phyloP scores from a whole-genome alignment of 2,113 vertebrate genomes.

The Leuciscus idus region DNA sequence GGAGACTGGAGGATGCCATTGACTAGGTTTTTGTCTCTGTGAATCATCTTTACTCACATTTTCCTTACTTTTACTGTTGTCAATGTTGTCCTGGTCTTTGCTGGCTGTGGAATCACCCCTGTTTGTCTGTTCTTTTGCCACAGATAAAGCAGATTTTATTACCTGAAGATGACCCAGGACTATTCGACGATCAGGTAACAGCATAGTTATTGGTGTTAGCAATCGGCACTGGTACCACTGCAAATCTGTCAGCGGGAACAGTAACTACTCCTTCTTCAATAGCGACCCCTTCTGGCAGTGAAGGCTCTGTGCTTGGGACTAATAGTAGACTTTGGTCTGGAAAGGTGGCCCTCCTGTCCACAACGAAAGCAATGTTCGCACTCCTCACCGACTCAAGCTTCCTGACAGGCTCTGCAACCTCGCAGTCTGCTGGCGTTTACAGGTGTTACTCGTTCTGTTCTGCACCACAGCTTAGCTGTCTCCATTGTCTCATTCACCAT shows the following conservation, averaged over 20 bases:
- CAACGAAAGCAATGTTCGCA: constrained; percentile 34
- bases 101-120: background rate
- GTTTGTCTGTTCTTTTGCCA: background rate
- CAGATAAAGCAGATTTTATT: too few species aligned
- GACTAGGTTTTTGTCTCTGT: background rate
- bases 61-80: background rate
- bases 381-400: background rate
- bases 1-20: background rate
- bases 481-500: constrained; percentile 30
- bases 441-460: background rate
- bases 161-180: too few species aligned
- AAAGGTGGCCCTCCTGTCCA: constrained; percentile 26
- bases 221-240: too few species aligned
- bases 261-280: too few species aligned
- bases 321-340: background rate
- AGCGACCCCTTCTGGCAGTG: too few species aligned
- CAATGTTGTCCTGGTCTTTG: background rate
- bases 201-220: too few species aligned
- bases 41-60: background rate
- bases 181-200: background rate
- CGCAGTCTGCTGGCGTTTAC: too few species aligned
- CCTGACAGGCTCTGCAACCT: background rate
- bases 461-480: too few species aligned
- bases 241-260: too few species aligned
- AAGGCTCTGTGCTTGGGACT: too few species aligned